Evolutionary conservation across 64 coral and sea anemone species (phyloP).

Genomic region (Montipora cactus): DNA sequence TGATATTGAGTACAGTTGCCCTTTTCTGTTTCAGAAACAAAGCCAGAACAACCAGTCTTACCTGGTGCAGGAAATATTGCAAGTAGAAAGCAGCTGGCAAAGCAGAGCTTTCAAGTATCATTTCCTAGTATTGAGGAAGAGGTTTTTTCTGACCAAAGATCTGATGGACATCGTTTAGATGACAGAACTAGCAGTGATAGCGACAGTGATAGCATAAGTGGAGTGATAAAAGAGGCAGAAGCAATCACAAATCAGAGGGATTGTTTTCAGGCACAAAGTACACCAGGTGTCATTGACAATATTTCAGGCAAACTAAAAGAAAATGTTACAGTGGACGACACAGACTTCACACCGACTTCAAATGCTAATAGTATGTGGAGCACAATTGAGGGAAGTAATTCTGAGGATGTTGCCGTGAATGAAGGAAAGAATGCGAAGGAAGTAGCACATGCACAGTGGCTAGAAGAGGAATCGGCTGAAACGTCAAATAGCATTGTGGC

Average conservation of each 20-base stretch:
- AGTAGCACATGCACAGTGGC: background rate
- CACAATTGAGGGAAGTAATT: background rate
- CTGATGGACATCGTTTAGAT: background rate
- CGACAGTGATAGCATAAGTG: slow-evolving; percentile 72
- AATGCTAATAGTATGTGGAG: background rate
- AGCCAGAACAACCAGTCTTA: background rate
- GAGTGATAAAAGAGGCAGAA: slow-evolving; percentile 85
- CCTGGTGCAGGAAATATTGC: background rate
- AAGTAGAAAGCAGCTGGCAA: background rate
- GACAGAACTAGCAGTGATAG: slow-evolving; percentile 17
- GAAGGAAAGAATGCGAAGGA: background rate
- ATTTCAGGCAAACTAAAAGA: background rate
- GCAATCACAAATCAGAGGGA: slow-evolving; percentile 45
- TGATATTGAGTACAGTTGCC: background rate
- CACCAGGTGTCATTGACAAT: background rate
- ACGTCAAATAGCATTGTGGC: background rate
- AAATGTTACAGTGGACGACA: background rate
- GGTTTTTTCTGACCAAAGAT: slow-evolving; percentile 14
- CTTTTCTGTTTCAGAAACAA: background rate
- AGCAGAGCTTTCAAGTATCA: background rate
- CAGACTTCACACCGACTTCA: background rate
- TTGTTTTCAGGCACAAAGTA: background rate
- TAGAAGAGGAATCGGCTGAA: background rate
- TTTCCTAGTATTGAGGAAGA: slow-evolving; percentile 38
- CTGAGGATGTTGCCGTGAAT: background rate